phyloP scores from a whole-genome alignment of 2,113 vertebrate species.

The Aramus guarauna region DNA sequence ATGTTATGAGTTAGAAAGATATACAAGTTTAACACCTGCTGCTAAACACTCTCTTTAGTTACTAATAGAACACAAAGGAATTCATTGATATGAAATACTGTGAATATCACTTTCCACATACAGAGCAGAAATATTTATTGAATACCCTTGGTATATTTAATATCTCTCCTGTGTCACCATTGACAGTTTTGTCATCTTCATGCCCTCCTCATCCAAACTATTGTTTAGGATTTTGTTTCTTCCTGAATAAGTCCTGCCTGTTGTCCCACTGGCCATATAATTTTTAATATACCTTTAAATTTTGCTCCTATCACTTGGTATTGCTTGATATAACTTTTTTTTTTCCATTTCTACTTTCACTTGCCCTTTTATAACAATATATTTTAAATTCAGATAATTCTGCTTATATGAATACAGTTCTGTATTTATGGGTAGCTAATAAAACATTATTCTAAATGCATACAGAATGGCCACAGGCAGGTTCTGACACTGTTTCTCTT shows the following conservation, averaged over 20 bases:
- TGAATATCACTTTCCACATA: neutral
- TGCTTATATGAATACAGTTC: neutral
- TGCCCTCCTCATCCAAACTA: neutral
- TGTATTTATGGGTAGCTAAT: neutral
- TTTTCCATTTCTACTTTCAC: neutral
- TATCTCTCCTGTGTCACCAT: neutral
- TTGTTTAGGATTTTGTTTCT: neutral
- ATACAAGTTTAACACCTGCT: neutral
- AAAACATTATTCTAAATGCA: neutral
- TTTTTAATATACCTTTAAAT: neutral
- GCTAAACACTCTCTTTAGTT: neutral
- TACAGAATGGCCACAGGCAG: neutral
- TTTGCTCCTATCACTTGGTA: neutral
- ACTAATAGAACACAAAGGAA: neutral
- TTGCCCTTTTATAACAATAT: neutral
- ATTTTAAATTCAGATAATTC: neutral
- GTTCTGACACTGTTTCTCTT: neutral
- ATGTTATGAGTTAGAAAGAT: neutral
- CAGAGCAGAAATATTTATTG: neutral
- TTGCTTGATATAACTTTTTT: neutral
- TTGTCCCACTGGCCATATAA: neutral
- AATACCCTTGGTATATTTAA: neutral
- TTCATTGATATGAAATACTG: neutral
- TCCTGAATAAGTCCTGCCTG: neutral
- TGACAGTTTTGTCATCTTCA: neutral